Conservation (phyloP, 35 echinoderm and acorn worm species). For the Hemicentrotus pulcherrimus region DNA sequence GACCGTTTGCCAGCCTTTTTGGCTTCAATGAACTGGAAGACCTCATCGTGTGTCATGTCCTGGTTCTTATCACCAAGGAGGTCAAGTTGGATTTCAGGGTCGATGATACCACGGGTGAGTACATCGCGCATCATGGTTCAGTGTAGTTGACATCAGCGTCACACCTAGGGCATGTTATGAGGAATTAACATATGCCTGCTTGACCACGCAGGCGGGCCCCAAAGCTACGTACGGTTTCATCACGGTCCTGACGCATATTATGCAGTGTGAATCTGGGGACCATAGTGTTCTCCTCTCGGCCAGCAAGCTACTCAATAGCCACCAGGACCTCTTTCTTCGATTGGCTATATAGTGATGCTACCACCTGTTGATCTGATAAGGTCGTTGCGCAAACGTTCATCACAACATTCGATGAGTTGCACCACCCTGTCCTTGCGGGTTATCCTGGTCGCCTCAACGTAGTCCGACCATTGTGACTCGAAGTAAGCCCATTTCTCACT, state of each 20-base stretch:
- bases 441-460: conserved; percentile 55
- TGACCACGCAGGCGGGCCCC: conserved; percentile 45
- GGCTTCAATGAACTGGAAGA: conserved; percentile 58
- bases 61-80: conserved; percentile 63
- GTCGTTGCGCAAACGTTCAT: conserved; percentile 51
- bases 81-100: conserved; percentile 62
- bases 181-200: conserved; percentile 55
- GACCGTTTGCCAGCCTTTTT: conserved; percentile 59
- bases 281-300: conserved; percentile 59
- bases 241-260: conserved; percentile 62
- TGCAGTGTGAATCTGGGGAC: conserved; percentile 46
- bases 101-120: conserved; percentile 38
- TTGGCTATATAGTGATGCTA: conserved; percentile 54
- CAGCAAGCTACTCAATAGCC: conserved; percentile 41
- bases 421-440: conserved; percentile 56
- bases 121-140: conserved; percentile 56
- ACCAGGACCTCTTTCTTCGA: conserved; percentile 35
- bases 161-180: conserved; percentile 2
- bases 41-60: conserved; percentile 54
- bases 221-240: conserved; percentile 48
- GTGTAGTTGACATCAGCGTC: conserved; percentile 45
- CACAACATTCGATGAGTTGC: conserved; percentile 61
- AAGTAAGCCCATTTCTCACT: conserved; percentile 25
- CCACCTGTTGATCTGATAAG: conserved; percentile 47
- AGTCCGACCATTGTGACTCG: conserved; percentile 43